phyloP scores from a whole-genome alignment of 2,888 invertebrate genomes.

The Venusia cambrica region DNA sequence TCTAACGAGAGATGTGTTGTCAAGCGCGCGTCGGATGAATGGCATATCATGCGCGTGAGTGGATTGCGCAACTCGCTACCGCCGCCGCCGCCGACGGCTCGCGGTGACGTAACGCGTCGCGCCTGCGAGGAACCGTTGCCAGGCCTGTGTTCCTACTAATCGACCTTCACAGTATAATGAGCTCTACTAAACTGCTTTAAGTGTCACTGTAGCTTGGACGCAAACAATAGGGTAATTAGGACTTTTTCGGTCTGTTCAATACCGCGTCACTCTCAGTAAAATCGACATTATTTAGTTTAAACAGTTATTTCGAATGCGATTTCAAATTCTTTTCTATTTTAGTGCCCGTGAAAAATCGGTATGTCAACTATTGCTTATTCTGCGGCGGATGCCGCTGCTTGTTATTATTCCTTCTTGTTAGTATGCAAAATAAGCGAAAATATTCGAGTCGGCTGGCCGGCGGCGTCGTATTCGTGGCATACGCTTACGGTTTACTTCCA shows the following conservation, averaged over 20 bases:
- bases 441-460: constrained; percentile 50
- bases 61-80: constrained; percentile 61
- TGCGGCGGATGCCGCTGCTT: constrained; percentile 41
- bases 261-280: no score
- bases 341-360: constrained; percentile 2
- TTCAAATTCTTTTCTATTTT: no score
- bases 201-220: neutral
- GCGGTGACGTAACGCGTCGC: constrained; percentile 68
- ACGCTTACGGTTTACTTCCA: constrained; percentile 52
- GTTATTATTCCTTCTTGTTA: no score
- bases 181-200: constrained; percentile 3
- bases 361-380: constrained; percentile 4
- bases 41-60: constrained; percentile 67
- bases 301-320: no score
- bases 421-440: constrained; percentile 73
- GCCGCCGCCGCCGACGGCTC: constrained; percentile 30
- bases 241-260: no score
- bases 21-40: constrained; percentile 67
- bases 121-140: constrained; percentile 39
- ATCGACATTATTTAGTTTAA: neutral
- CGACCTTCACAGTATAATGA: constrained; percentile 2
- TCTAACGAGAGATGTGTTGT: constrained; percentile 45
- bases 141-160: constrained; percentile 23
- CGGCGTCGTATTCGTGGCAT: no score
- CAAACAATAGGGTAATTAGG: neutral